Percentiles rank a stretch among this genome's conserved stretches.
phyloP scores from a whole-genome alignment of 1,140 invertebrate genomes.

The Platorchestia sp. region DNA sequence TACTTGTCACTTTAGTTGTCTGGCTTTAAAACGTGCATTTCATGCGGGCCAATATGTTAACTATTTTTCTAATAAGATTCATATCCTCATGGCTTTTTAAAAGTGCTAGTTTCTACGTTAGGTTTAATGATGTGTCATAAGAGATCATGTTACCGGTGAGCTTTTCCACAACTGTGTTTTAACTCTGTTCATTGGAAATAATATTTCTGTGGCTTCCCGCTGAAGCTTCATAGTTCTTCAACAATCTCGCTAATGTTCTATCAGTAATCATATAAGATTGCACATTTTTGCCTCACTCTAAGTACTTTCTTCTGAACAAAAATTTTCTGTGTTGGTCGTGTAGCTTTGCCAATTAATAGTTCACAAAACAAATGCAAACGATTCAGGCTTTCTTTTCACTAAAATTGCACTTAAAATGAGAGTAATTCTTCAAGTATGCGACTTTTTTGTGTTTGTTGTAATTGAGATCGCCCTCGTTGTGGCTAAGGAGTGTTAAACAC shows the following conservation, averaged over 20 bases:
- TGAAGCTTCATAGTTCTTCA: background rate
- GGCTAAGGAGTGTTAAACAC: no score
- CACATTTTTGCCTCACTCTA: background rate
- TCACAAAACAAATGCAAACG: no score
- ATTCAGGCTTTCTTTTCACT: no score
- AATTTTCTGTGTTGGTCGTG: background rate
- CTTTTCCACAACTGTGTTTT: background rate
- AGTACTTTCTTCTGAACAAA: background rate
- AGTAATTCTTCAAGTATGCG: no score
- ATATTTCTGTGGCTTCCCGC: background rate
- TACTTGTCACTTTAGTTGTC: background rate
- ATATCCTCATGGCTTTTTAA: background rate
- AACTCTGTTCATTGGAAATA: background rate
- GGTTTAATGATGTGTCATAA: background rate
- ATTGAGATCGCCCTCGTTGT: no score
- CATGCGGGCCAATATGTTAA: background rate
- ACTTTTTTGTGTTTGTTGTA: no score
- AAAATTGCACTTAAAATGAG: no score
- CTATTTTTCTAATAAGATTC: background rate
- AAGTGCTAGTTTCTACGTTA: background rate
- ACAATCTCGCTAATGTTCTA: background rate
- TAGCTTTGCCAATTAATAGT: no score
- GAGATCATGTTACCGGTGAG: background rate
- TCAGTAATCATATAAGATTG: no score
- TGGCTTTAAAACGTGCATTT: background rate